Conservation (phyloP, 2,797 vertebrate genomes). For the Tarsius wallacei region DNA sequence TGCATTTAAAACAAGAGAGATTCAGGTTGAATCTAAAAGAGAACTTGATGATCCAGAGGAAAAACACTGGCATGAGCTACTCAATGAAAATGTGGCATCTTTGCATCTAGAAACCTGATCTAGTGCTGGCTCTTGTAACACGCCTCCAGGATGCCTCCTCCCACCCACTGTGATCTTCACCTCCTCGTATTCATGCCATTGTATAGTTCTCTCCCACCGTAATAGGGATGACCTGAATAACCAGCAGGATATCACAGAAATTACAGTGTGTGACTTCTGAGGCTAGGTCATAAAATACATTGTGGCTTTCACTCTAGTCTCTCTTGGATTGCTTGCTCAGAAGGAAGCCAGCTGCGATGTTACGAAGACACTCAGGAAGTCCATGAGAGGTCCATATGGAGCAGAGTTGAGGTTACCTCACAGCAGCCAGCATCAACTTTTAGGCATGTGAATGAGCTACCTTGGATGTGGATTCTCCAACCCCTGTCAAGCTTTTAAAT, state of each 20-base stretch:
- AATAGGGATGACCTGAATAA: neutral
- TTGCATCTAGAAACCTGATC: neutral
- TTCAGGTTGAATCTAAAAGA: slow-evolving; percentile 16
- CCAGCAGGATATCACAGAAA: neutral
- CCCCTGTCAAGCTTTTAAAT: neutral
- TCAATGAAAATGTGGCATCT: neutral
- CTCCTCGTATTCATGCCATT: neutral
- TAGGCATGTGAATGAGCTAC: neutral
- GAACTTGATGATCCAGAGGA: neutral
- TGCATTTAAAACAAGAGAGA: slow-evolving; percentile 37
- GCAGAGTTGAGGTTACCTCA: neutral
- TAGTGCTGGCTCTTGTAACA: neutral
- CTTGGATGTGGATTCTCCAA: neutral
- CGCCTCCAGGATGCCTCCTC: neutral
- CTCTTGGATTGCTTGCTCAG: neutral
- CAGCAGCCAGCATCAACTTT: neutral
- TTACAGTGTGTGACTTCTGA: neutral
- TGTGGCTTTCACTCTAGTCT: neutral
- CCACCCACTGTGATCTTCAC: neutral
- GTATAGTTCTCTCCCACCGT: neutral
- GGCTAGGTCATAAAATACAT: neutral
- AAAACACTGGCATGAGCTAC: neutral
- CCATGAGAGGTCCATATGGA: neutral
- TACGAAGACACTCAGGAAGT: neutral
- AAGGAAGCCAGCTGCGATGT: neutral